Evolutionary conservation across 2,113 vertebrate genomes (phyloP).

Genomic region (Thunnus maccoyii): DNA sequence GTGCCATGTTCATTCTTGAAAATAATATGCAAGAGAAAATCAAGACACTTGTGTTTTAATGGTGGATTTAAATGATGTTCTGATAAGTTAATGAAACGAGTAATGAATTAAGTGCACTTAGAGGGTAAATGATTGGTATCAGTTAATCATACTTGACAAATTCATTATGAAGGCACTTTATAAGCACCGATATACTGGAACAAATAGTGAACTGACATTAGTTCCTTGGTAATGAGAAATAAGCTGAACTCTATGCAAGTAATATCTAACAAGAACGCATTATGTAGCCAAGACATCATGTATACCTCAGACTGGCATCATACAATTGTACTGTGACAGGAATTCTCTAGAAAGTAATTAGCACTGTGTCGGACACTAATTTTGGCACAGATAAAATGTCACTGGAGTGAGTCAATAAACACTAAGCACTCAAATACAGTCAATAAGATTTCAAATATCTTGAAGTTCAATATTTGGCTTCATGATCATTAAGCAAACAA

Average conservation of each 20-base stretch:
- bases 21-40: conserved; percentile 22
- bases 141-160: conserved; percentile 55
- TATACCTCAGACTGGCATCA: conserved; percentile 13
- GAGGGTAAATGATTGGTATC: conserved; percentile 51
- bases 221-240: conserved; percentile 1
- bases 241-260: conserved; percentile 2
- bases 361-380: not conserved
- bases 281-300: conserved; percentile 14
- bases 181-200: conserved; percentile 38
- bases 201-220: not conserved
- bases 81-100: conserved; percentile 65
- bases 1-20: conserved; percentile 7
- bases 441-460: conserved; percentile 57
- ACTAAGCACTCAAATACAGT: conserved; percentile 60
- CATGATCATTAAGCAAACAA: conserved; percentile 64
- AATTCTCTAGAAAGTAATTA: conserved; percentile 8
- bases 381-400: conserved; percentile 24
- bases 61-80: conserved; percentile 66
- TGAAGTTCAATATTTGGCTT: conserved; percentile 82
- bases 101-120: conserved; percentile 69
- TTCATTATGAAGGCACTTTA: conserved; percentile 67
- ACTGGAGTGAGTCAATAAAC: conserved; percentile 47
- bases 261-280: not conserved
- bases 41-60: conserved; percentile 35
- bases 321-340: conserved; percentile 17